Evolutionary conservation across 2,888 invertebrate species (phyloP).

Genomic region (Heliconius sara): DNA sequence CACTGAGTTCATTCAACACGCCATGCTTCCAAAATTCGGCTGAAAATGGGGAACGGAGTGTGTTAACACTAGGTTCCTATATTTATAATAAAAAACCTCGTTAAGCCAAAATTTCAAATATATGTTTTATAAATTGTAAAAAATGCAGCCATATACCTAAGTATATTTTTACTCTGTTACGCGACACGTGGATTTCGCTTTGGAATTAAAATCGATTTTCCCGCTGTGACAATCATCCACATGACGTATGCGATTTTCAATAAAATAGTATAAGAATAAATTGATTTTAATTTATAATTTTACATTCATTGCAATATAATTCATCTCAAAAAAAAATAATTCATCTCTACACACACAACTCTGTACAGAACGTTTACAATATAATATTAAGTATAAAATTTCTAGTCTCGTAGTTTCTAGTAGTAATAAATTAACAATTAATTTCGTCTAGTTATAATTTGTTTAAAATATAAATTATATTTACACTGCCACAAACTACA

Average conservation of each 20-base stretch:
- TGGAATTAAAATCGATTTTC: conserved; percentile 6
- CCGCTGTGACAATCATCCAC: neutral
- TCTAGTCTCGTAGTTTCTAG: too few species aligned
- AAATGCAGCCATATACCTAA: neutral
- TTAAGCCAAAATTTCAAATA: too few species aligned
- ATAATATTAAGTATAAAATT: too few species aligned
- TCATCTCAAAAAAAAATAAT: neutral
- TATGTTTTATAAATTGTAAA: neutral
- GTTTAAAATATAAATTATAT: too few species aligned
- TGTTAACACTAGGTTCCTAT: too few species aligned
- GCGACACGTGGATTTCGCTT: neutral
- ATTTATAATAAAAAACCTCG: too few species aligned
- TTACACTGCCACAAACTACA: neutral
- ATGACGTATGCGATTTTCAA: neutral
- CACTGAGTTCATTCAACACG: too few species aligned
- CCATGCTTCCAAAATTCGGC: too few species aligned
- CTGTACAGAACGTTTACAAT: too few species aligned
- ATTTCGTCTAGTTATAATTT: too few species aligned
- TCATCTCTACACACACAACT: neutral
- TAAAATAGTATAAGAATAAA: neutral
- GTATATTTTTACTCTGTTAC: neutral
- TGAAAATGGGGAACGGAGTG: too few species aligned
- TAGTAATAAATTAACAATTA: too few species aligned
- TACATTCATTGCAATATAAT: neutral
- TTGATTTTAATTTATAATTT: neutral